Evolutionary conservation across 2,888 invertebrate genomes (phyloP).

Genomic region (Lithophane leautieri): DNA sequence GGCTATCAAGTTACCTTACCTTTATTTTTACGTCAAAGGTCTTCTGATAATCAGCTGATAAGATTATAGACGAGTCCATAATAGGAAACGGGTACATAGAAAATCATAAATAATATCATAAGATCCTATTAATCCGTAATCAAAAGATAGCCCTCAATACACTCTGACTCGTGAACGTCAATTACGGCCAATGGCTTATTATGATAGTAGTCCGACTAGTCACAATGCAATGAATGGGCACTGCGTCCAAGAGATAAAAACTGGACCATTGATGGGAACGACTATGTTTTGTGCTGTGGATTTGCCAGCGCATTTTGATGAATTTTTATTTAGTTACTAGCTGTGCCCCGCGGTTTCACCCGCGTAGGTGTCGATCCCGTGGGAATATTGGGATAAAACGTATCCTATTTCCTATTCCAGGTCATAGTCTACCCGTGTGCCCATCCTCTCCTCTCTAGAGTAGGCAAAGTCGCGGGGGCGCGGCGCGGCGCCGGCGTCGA

Average conservation of each 20-base stretch:
- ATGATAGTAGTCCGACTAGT: slow-evolving; percentile 11
- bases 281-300: slow-evolving; percentile 12
- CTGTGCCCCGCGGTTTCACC: too few relatives aligned
- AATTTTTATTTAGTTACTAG: slow-evolving; percentile 6
- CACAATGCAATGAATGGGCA: slow-evolving; percentile 49
- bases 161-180: slow-evolving; percentile 28
- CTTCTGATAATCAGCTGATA: not conserved
- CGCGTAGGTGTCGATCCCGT: too few relatives aligned
- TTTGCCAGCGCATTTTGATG: slow-evolving; percentile 16
- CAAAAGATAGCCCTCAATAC: slow-evolving; percentile 7
- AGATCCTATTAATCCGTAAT: not conserved
- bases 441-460: too few relatives aligned
- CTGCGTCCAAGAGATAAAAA: slow-evolving; percentile 56
- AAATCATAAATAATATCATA: slow-evolving; percentile 4
- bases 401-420: too few relatives aligned
- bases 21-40: not conserved
- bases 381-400: too few relatives aligned
- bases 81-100: not conserved
- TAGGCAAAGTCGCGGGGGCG: too few relatives aligned
- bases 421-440: too few relatives aligned
- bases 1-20: not conserved
- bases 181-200: slow-evolving; percentile 46
- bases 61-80: too few relatives aligned
- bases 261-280: slow-evolving; percentile 25
- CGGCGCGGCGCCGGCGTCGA: too few relatives aligned